A percentile compares a stretch with the other conserved stretches of the same genome.
Evolutionary conservation across 2,797 vertebrate species (phyloP).

Genomic region (Scarus forsteni): DNA sequence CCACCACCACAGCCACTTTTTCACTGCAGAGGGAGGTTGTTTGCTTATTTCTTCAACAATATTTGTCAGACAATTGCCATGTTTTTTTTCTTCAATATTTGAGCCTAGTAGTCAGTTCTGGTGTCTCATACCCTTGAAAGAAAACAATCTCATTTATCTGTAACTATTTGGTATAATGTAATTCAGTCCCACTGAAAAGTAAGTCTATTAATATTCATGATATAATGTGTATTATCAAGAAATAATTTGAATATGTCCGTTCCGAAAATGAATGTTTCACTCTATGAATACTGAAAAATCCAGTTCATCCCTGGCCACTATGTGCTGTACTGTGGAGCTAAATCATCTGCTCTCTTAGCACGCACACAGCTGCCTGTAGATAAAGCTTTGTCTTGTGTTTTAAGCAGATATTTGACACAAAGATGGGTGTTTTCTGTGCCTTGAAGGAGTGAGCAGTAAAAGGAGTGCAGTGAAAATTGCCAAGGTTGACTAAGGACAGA

Average conservation of each 20-base stretch:
- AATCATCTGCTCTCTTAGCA: conserved; percentile 71
- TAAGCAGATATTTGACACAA: conserved; percentile 73
- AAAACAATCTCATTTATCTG: conserved; percentile 13
- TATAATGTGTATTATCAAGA: conserved; percentile 32
- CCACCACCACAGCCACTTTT: conserved; percentile 19
- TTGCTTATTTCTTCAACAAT: conserved; percentile 39
- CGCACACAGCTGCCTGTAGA: conserved; percentile 69
- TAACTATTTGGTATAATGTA: conserved; percentile 21
- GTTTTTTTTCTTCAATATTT: conserved; percentile 6
- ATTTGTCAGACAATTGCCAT: conserved; percentile 45
- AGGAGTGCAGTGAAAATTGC: conserved; percentile 63
- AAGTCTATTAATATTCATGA: conserved; percentile 34
- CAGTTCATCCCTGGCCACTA: conserved; percentile 45
- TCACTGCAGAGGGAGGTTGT: conserved; percentile 49
- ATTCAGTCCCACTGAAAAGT: conserved; percentile 12
- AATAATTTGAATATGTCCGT: conserved; percentile 38
- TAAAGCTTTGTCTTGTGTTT: conserved; percentile 77
- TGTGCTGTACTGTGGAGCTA: conserved; percentile 43
- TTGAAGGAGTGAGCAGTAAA: conserved; percentile 61
- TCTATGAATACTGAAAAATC: conserved; percentile 47
- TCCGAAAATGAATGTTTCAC: conserved; percentile 25
- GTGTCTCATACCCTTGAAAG: conserved; percentile 12
- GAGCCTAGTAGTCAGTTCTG: conserved; percentile 20
- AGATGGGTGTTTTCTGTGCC: conserved; percentile 74
- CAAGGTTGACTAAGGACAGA: conserved; percentile 82